phyloP scores from a whole-genome alignment of 2,888 invertebrate genomes.

The Microchrysa polita region DNA sequence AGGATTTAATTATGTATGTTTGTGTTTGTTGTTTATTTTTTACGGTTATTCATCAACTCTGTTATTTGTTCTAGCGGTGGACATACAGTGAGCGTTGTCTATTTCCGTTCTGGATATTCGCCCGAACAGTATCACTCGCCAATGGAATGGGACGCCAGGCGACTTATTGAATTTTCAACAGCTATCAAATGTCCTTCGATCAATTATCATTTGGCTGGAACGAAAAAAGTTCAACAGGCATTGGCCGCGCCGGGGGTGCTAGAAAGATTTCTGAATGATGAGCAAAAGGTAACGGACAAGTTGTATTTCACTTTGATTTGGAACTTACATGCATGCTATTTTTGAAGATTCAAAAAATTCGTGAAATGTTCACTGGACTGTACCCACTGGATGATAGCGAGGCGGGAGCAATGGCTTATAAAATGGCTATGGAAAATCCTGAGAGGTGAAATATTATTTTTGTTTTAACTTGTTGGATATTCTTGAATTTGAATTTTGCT shows the following conservation, averaged over 20 bases:
- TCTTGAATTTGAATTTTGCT: too few species aligned
- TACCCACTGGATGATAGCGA: slow-evolving; percentile 88
- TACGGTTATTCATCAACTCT: slow-evolving; percentile 16
- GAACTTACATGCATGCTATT: background rate
- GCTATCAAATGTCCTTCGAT: slow-evolving; percentile 98
- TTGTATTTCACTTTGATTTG: too few species aligned
- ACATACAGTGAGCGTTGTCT: slow-evolving; percentile 84
- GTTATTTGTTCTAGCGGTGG: slow-evolving; percentile 69
- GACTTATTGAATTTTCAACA: slow-evolving; percentile 84
- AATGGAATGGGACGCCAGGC: slow-evolving; percentile 86
- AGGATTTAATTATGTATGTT: slow-evolving; percentile 76
- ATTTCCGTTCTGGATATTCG: slow-evolving; percentile 91
- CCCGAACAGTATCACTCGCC: slow-evolving; percentile 84
- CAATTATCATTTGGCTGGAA: slow-evolving; percentile 93
- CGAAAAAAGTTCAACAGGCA: slow-evolving; percentile 96
- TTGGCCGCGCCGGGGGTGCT: slow-evolving; percentile 79
- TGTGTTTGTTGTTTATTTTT: too few species aligned
- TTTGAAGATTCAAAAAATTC: slow-evolving; percentile 65
- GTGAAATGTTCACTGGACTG: too few species aligned
- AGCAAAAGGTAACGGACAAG: slow-evolving; percentile 65
- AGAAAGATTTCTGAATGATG: slow-evolving; percentile 76
- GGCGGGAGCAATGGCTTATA: slow-evolving; percentile 79
- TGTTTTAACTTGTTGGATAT: too few species aligned
- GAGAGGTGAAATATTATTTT: too few species aligned
- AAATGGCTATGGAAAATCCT: slow-evolving; percentile 82